A percentile compares a stretch with the other conserved stretches of the same genome.
Evolutionary conservation across 2,888 invertebrate species (phyloP).

Genomic region (Margaritifera margaritifera): DNA sequence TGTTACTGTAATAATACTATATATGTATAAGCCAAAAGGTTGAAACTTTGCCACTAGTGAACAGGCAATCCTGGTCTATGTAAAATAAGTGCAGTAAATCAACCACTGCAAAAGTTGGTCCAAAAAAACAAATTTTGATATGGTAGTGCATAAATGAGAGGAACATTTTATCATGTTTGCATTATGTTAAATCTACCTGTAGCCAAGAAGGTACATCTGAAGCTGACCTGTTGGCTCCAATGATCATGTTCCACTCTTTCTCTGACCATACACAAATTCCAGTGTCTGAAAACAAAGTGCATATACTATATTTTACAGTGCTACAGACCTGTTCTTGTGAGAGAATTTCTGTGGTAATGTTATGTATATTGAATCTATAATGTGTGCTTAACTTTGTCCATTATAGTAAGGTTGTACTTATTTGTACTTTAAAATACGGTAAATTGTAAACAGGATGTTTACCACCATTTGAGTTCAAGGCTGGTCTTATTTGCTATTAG

Average conservation of each 20-base stretch:
- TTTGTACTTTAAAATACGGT: neutral
- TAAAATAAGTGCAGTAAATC: neutral
- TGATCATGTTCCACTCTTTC: constrained; percentile 59
- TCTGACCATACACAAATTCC: constrained; percentile 52
- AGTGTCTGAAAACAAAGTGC: constrained; percentile 32
- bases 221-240: constrained; percentile 44
- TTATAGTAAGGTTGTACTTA: neutral
- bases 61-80: neutral
- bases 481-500: no score
- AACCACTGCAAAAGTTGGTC: neutral
- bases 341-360: neutral
- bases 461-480: no score
- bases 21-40: no score
- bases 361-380: no score
- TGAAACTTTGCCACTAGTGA: neutral
- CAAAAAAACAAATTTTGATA: neutral
- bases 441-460: neutral
- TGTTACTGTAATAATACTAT: no score
- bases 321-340: neutral
- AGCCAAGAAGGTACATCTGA: constrained; percentile 62
- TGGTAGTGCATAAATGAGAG: no score
- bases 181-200: constrained; percentile 38
- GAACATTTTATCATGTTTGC: no score
- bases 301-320: neutral
- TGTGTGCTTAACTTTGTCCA: no score